phyloP scores from a whole-genome alignment of 2,888 invertebrate species.

The Spilarctia lutea region DNA sequence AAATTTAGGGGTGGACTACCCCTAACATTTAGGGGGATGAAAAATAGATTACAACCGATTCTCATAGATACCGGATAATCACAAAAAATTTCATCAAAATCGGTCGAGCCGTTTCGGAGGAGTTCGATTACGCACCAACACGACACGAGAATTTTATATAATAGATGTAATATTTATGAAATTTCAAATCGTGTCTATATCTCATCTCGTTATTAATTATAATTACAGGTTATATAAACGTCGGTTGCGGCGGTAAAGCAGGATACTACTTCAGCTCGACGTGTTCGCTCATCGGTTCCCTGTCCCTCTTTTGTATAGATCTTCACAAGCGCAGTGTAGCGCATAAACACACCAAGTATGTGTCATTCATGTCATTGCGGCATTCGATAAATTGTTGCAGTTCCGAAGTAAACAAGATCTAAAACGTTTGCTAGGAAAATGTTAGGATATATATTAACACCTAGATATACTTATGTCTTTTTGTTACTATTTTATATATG shows the following conservation, averaged over 20 bases:
- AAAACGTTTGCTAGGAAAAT: background rate
- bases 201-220: background rate
- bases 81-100: too few relatives aligned
- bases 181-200: background rate
- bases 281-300: slow-evolving; percentile 91
- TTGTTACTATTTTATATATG: too few relatives aligned
- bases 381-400: background rate
- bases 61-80: too few relatives aligned
- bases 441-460: too few relatives aligned
- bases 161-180: too few relatives aligned
- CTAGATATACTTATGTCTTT: too few relatives aligned
- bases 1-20: too few relatives aligned
- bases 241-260: slow-evolving; percentile 91
- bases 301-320: slow-evolving; percentile 93
- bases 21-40: too few relatives aligned
- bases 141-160: too few relatives aligned
- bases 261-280: slow-evolving; percentile 95
- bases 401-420: background rate
- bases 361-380: slow-evolving; percentile 23
- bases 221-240: slow-evolving; percentile 91
- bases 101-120: too few relatives aligned
- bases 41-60: too few relatives aligned
- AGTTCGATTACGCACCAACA: too few relatives aligned
- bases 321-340: slow-evolving; percentile 91
- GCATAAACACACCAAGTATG: slow-evolving; percentile 89